These are phyloP conservation scores for Otus sunia DNA, from an alignment of 2,113 vertebrate species.

Conservation along the genomic window DNA sequence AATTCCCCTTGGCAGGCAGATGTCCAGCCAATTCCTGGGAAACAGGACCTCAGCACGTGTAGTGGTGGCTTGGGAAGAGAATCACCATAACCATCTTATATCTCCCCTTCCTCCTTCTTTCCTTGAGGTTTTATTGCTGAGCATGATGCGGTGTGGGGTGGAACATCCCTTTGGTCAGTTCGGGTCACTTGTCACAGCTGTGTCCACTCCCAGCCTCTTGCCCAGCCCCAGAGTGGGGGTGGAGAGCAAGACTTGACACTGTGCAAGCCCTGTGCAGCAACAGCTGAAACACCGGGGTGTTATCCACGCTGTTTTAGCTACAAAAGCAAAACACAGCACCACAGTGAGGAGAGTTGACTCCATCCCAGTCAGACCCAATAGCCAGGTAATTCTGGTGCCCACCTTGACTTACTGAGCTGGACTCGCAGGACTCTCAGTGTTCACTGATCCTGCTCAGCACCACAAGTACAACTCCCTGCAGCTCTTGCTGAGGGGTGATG, in stretches of 20 bases:
- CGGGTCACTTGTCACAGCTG: too few relatives aligned
- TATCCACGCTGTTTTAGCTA: background rate
- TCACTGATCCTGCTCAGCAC: background rate
- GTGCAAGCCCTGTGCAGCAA: too few relatives aligned
- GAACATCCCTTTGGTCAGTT: too few relatives aligned
- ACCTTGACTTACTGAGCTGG: background rate
- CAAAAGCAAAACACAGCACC: background rate
- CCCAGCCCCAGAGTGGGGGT: background rate
- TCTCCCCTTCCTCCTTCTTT: too few relatives aligned
- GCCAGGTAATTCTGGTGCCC: background rate
- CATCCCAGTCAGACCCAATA: background rate
- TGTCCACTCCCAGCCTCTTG: background rate
- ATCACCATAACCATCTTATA: too few relatives aligned
- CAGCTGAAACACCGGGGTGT: too few relatives aligned
- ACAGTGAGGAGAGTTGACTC: background rate
- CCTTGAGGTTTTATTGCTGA: too few relatives aligned
- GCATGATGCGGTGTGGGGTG: too few relatives aligned
- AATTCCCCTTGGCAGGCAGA: background rate
- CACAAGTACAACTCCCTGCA: background rate
- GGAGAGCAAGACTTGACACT: background rate
- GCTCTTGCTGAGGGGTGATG: background rate
- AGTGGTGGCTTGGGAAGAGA: background rate
- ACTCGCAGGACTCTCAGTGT: too few relatives aligned
- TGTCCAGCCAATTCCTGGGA: background rate
- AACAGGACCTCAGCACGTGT: background rate